Conservation (phyloP, 2,888 invertebrate genomes). For the Hyles lineata region DNA sequence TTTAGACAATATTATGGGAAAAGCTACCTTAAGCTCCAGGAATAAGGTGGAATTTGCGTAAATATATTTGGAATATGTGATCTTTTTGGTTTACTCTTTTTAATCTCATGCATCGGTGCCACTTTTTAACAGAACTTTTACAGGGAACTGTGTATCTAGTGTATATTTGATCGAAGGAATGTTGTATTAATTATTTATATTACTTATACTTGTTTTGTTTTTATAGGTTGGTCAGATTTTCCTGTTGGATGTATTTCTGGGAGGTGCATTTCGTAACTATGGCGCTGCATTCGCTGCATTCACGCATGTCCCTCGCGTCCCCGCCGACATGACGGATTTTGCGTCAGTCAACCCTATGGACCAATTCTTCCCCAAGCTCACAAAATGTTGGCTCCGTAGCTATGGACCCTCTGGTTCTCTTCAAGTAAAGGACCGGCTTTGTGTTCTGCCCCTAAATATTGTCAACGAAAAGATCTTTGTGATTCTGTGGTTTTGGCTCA, state of each 20-base stretch:
- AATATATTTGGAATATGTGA: too few relatives aligned
- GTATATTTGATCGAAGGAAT: too few relatives aligned
- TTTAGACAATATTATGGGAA: too few relatives aligned
- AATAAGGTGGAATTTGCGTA: too few relatives aligned
- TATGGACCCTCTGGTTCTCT: conserved; percentile 86
- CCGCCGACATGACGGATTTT: conserved; percentile 58
- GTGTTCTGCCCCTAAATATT: conserved; percentile 91
- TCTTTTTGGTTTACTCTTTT: too few relatives aligned
- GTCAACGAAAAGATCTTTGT: conserved; percentile 92
- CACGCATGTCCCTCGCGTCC: conserved; percentile 67
- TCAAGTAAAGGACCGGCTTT: conserved; percentile 86
- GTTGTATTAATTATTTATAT: too few relatives aligned
- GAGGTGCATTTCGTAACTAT: conserved; percentile 86
- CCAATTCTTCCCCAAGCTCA: conserved; percentile 87
- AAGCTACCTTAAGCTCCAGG: too few relatives aligned
- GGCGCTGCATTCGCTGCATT: conserved; percentile 83
- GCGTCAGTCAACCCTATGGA: conserved; percentile 87
- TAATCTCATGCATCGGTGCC: too few relatives aligned
- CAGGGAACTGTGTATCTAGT: too few relatives aligned
- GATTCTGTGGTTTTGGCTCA: conserved; percentile 90
- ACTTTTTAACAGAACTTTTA: too few relatives aligned
- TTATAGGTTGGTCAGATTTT: conserved; percentile 87
- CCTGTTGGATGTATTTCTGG: conserved; percentile 87
- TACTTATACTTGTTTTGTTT: conserved; percentile 36
- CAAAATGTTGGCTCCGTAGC: conserved; percentile 85